phyloP scores from a whole-genome alignment of 2,113 vertebrate genomes.

The Corythornis cristatus region DNA sequence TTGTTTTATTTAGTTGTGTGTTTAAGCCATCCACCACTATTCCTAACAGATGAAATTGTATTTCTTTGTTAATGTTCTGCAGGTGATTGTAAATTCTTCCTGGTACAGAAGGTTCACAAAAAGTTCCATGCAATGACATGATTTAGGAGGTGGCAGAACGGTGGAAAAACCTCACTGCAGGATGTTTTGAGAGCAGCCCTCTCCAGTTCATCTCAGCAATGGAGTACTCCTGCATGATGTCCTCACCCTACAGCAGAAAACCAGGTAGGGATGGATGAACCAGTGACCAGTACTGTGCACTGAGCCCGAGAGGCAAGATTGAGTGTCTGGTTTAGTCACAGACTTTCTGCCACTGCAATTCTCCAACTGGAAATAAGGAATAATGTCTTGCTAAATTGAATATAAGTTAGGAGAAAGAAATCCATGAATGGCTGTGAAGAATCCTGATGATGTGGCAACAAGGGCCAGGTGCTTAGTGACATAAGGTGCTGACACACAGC shows the following conservation, averaged over 20 bases:
- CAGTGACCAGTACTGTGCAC: background rate
- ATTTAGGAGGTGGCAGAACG: background rate
- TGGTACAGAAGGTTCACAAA: background rate
- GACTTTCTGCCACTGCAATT: background rate
- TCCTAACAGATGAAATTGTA: background rate
- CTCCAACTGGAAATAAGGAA: background rate
- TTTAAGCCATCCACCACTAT: background rate
- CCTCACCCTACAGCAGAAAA: background rate
- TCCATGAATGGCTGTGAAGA: background rate
- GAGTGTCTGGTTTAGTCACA: background rate
- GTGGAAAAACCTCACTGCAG: background rate
- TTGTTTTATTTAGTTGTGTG: background rate
- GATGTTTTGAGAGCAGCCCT: background rate
- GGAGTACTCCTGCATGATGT: background rate
- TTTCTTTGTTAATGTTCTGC: background rate
- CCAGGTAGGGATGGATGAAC: background rate
- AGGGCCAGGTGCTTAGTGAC: background rate
- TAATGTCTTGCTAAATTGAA: background rate
- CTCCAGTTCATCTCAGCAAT: background rate
- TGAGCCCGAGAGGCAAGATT: background rate
- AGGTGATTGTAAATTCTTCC: background rate
- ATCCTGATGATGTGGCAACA: background rate
- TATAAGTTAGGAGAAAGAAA: background rate
- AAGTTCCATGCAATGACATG: background rate
- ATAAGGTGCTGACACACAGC: background rate